Evolutionary conservation across 92 coral and sea anemone genomes (phyloP).

Genomic region (Siderastrea siderea): DNA sequence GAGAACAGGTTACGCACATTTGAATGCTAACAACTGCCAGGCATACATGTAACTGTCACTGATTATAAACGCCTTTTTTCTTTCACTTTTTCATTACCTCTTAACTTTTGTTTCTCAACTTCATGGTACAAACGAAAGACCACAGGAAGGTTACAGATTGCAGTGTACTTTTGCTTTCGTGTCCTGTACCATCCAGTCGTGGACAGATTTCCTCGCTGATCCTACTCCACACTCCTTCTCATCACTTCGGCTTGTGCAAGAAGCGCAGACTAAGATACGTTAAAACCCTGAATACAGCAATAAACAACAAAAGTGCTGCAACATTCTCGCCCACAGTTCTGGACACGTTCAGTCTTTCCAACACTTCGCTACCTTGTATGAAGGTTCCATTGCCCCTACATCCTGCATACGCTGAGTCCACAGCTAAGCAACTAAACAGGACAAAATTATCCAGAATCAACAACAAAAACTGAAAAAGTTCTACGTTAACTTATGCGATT

Average conservation of each 20-base stretch:
- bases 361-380: slow-evolving; percentile 79
- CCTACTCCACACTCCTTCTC: background rate
- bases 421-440: slow-evolving; percentile 54
- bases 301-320: slow-evolving; percentile 65
- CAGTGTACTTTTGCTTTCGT: too few relatives aligned
- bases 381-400: slow-evolving; percentile 82
- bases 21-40: too few relatives aligned
- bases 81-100: too few relatives aligned
- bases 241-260: slow-evolving; percentile 73
- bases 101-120: too few relatives aligned
- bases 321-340: slow-evolving; percentile 77
- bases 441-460: background rate
- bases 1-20: too few relatives aligned
- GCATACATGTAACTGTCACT: too few relatives aligned
- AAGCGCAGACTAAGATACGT: slow-evolving; percentile 84
- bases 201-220: background rate
- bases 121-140: too few relatives aligned
- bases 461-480: background rate
- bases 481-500: too few relatives aligned
- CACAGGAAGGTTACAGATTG: too few relatives aligned
- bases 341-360: slow-evolving; percentile 67
- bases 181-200: too few relatives aligned
- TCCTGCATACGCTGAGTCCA: slow-evolving; percentile 64
- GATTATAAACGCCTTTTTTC: too few relatives aligned
- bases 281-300: slow-evolving; percentile 61